These are phyloP conservation scores for Spatulosminthurus flaviceps DNA, from an alignment of 2,888 invertebrate genomes.

Conservation along the genomic window DNA sequence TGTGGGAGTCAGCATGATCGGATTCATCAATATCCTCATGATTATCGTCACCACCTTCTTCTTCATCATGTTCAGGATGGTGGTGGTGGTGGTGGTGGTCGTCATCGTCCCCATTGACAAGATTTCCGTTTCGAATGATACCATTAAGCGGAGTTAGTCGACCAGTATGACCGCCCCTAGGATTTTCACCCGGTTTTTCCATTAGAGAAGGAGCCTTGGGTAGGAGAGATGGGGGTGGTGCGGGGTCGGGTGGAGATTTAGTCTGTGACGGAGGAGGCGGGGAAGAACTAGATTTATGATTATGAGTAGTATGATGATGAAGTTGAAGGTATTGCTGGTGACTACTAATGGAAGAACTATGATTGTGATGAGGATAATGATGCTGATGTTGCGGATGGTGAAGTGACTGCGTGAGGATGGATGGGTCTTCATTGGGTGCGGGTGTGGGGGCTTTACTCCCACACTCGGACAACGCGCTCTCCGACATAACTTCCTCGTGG, in stretches of 20 bases:
- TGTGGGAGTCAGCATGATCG: slow-evolving; percentile 16
- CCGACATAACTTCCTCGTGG: slow-evolving; percentile 64
- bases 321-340: slow-evolving; percentile 29
- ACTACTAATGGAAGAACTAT: slow-evolving; percentile 40
- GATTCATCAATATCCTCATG: slow-evolving; percentile 9
- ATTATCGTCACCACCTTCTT: slow-evolving; percentile 20
- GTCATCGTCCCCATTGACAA: background rate
- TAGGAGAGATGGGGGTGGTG: background rate
- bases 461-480: slow-evolving; percentile 62
- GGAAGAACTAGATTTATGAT: slow-evolving; percentile 6
- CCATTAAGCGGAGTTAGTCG: slow-evolving; percentile 22
- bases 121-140: slow-evolving; percentile 29
- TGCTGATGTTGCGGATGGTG: slow-evolving; percentile 36
- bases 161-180: slow-evolving; percentile 23
- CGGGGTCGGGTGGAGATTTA: background rate
- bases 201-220: background rate
- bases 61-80: slow-evolving; percentile 25
- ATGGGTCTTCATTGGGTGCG: slow-evolving; percentile 53
- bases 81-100: too few relatives aligned
- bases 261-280: background rate
- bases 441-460: slow-evolving; percentile 55
- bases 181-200: background rate
- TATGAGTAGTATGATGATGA: slow-evolving; percentile 26
- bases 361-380: slow-evolving; percentile 35
- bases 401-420: slow-evolving; percentile 43